A percentile compares a stretch with the other conserved stretches of the same genome.
These are phyloP conservation scores for Momotus momota DNA, from an alignment of 2,797 vertebrate species.

Conservation along the genomic window DNA sequence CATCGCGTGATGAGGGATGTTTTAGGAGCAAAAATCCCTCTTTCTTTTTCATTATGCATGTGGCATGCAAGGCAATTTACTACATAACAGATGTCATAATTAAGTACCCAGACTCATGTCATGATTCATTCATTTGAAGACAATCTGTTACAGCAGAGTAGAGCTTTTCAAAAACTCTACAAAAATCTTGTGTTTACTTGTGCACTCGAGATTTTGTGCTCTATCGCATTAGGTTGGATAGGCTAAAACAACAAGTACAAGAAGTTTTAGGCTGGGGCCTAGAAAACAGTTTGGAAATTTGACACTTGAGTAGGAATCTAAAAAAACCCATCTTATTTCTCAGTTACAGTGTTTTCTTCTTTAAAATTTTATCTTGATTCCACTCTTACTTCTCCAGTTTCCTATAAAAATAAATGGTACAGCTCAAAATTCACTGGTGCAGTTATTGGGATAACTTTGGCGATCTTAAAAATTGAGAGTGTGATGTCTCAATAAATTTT, in stretches of 20 bases:
- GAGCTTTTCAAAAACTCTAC: conserved; percentile 40
- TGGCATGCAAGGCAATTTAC: conserved; percentile 69
- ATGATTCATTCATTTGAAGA: conserved; percentile 80
- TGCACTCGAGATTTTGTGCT: conserved; percentile 6
- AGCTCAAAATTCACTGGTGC: not conserved
- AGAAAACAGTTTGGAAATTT: not conserved
- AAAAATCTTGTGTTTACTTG: conserved; percentile 37
- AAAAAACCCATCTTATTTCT: not conserved
- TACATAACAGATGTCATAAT: conserved; percentile 78
- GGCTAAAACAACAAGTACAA: not conserved
- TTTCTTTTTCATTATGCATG: conserved; percentile 73
- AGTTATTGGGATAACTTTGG: not conserved
- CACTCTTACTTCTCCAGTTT: not conserved
- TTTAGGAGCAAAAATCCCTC: conserved; percentile 66
- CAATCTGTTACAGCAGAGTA: conserved; percentile 70
- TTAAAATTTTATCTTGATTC: not conserved
- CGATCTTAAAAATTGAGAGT: conserved; percentile 4
- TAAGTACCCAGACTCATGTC: conserved; percentile 73
- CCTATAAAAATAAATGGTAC: not conserved
- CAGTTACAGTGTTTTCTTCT: not conserved
- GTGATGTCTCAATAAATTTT: conserved; percentile 44
- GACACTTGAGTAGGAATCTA: not conserved
- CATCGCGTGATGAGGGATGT: conserved; percentile 52
- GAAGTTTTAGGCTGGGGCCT: not conserved
- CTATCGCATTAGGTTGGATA: not conserved